Conservation (phyloP, 2,113 vertebrate genomes). For the Coracopsis vasa region DNA sequence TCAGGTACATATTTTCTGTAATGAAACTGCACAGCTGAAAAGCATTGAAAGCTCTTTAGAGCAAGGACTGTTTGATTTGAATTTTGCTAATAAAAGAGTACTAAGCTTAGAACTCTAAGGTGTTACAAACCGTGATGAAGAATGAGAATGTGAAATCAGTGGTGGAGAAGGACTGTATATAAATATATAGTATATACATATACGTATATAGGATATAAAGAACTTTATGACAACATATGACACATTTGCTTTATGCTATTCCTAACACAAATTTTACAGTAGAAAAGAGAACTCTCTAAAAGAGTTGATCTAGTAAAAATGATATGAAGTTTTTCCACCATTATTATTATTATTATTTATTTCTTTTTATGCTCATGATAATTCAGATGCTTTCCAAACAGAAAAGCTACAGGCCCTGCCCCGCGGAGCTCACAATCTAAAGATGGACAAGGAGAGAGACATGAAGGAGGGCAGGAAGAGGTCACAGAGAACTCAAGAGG, state of each 20-base stretch:
- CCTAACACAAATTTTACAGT: not conserved
- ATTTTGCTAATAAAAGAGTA: not conserved
- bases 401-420: conserved; percentile 44
- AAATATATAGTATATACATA: too few species aligned
- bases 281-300: not conserved
- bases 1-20: not conserved
- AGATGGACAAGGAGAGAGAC: not conserved
- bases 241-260: not conserved
- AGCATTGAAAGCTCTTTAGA: not conserved
- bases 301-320: conserved; percentile 36
- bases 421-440: conserved; percentile 56
- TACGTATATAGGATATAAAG: not conserved
- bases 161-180: not conserved
- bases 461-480: not conserved
- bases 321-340: conserved; percentile 35
- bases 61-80: not conserved
- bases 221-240: not conserved
- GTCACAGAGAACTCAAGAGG: conserved; percentile 1
- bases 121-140: not conserved
- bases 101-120: not conserved
- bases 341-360: conserved; percentile 53
- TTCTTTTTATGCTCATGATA: conserved; percentile 36
- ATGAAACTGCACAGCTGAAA: not conserved
- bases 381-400: conserved; percentile 35
- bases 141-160: not conserved